Evolutionary conservation across 37 sponge, comb jelly and placozoan genomes (phyloP).

Genomic region (Trichoplax adhaerens): DNA sequence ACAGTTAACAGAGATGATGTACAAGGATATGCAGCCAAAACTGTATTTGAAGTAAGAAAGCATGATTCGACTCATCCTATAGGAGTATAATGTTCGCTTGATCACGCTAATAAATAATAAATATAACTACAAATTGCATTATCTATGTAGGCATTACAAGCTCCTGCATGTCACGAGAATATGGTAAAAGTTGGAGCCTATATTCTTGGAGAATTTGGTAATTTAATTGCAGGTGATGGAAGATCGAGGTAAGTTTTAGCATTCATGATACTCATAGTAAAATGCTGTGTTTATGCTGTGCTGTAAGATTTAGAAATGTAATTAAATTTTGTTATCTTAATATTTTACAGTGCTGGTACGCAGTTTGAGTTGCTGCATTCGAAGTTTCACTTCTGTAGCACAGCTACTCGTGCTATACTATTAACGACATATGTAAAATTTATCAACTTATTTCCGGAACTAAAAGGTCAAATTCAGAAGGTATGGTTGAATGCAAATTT

Average conservation of each 20-base stretch:
- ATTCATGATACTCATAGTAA: too few relatives aligned
- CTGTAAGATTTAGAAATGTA: too few relatives aligned
- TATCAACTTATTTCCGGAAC: constrained; percentile 88
- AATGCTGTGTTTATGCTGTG: too few relatives aligned
- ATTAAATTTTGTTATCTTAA: too few relatives aligned
- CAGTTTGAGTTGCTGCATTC: constrained; percentile 83
- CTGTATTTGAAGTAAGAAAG: constrained; percentile 71
- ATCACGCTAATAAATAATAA: too few relatives aligned
- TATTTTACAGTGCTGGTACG: too few relatives aligned
- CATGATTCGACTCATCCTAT: neutral
- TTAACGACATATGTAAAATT: constrained; percentile 91
- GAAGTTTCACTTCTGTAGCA: constrained; percentile 70
- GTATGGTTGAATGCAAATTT: too few relatives aligned
- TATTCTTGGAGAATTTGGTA: constrained; percentile 90
- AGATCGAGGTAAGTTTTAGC: constrained; percentile 47
- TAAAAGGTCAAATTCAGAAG: constrained; percentile 9
- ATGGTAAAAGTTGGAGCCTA: constrained; percentile 96
- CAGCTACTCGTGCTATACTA: constrained; percentile 47
- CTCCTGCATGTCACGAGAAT: constrained; percentile 95
- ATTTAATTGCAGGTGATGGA: constrained; percentile 79
- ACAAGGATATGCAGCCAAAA: constrained; percentile 93
- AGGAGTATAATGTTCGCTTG: too few relatives aligned
- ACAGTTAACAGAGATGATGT: constrained; percentile 92
- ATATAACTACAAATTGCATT: neutral
- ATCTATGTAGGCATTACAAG: constrained; percentile 67